These are phyloP conservation scores for Alloplasta piceator DNA, from an alignment of 2,888 invertebrate genomes.

Conservation along the genomic window DNA sequence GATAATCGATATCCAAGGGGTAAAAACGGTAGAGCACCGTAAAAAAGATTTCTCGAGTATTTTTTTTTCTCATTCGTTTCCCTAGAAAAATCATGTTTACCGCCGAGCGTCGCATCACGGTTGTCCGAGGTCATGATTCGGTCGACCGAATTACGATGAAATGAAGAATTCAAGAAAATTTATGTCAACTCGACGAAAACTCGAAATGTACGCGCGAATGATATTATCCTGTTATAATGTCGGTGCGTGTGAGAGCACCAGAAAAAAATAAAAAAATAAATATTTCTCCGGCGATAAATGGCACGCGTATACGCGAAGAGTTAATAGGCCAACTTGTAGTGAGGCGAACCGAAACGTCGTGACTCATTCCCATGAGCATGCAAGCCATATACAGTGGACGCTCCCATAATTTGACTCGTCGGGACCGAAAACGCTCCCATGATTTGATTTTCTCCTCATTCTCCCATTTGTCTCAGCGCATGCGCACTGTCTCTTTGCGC, in stretches of 20 bases:
- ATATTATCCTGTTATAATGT: constrained; percentile 30
- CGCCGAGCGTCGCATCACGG: constrained; percentile 55
- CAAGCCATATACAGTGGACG: no score
- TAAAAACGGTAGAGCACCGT: constrained; percentile 25
- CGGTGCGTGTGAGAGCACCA: constrained; percentile 5
- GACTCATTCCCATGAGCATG: constrained; percentile 37
- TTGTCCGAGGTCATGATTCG: constrained; percentile 73
- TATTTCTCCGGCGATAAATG: neutral
- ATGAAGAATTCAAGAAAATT: constrained; percentile 6
- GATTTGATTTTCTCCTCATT: no score
- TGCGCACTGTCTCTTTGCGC: no score
- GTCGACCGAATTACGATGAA: constrained; percentile 25
- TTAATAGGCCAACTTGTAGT: constrained; percentile 17
- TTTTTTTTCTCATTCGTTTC: constrained; percentile 49
- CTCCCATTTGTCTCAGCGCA: no score
- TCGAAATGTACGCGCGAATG: constrained; percentile 34
- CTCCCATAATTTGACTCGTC: no score
- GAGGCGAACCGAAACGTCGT: constrained; percentile 27
- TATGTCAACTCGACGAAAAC: constrained; percentile 1
- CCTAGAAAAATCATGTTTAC: constrained; percentile 16
- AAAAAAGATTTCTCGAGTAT: constrained; percentile 66
- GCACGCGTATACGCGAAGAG: constrained; percentile 1
- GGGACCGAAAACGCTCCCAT: no score
- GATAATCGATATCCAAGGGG: neutral
- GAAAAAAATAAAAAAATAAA: neutral